Conservation (phyloP, 2,888 invertebrate species). For the Athalia circularis region DNA sequence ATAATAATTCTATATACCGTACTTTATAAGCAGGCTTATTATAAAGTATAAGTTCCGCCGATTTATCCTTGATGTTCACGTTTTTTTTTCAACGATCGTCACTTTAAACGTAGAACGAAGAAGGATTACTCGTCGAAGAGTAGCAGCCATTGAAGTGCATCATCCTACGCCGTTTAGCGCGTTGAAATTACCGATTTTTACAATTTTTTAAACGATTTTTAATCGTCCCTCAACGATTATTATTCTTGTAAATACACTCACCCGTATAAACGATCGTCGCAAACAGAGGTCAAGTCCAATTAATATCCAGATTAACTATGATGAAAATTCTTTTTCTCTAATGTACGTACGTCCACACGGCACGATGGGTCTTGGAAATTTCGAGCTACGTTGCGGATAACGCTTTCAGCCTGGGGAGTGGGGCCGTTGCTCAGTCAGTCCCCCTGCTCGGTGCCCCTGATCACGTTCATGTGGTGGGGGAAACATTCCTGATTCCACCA, state of each 20-base stretch:
- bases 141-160: slow-evolving; percentile 35
- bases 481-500: slow-evolving; percentile 12
- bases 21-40: too few relatives aligned
- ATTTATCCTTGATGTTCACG: neutral
- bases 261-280: slow-evolving; percentile 3
- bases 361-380: slow-evolving; percentile 29
- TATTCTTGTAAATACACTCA: neutral
- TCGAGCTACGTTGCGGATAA: slow-evolving; percentile 27
- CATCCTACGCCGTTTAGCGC: slow-evolving; percentile 7
- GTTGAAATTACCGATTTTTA: slow-evolving; percentile 7
- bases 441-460: slow-evolving; percentile 14
- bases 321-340: neutral
- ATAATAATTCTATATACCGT: too few relatives aligned
- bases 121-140: slow-evolving; percentile 6
- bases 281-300: neutral
- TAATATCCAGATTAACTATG: slow-evolving; percentile 21
- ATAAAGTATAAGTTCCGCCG: too few relatives aligned
- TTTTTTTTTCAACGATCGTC: slow-evolving; percentile 25
- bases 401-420: slow-evolving; percentile 31
- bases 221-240: neutral
- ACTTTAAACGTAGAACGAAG: slow-evolving; percentile 8
- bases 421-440: slow-evolving; percentile 31
- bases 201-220: neutral
- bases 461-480: slow-evolving; percentile 22
- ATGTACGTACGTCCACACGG: slow-evolving; percentile 35